Evolutionary conservation across 2,888 invertebrate genomes (phyloP).

Genomic region (Ichneumoninae sp.): DNA sequence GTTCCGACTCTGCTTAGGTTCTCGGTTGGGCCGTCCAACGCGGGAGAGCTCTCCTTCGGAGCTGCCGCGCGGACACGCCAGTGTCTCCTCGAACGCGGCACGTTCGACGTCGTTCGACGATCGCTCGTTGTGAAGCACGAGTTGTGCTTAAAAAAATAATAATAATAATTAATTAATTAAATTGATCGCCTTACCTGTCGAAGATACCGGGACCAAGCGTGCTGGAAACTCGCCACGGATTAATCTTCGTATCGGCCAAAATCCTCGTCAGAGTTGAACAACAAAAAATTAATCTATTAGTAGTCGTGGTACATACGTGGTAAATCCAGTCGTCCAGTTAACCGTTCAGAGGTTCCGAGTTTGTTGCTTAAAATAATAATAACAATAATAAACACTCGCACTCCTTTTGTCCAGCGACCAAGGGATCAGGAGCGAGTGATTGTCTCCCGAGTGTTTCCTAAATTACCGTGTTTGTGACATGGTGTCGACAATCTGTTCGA

Average conservation of each 20-base stretch:
- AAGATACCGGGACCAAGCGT: not conserved
- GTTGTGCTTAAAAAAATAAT: not conserved
- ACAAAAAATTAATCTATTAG: not conserved
- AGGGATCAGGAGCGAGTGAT: not conserved
- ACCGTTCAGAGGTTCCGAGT: not conserved
- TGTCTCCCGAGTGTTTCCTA: not conserved
- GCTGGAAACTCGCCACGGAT: not conserved
- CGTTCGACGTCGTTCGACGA: conserved; percentile 69
- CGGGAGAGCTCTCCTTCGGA: conserved; percentile 69
- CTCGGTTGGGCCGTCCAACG: conserved; percentile 65
- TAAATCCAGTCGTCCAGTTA: not conserved
- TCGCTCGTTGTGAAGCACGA: conserved; percentile 5
- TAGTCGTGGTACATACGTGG: conserved; percentile 4
- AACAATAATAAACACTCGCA: not conserved
- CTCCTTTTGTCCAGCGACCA: not conserved
- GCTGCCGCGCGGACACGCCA: conserved; percentile 67
- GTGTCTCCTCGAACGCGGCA: conserved; percentile 77
- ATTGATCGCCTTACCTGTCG: not conserved
- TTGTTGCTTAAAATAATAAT: not conserved
- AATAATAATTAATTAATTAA: not conserved
- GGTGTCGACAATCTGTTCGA: not conserved
- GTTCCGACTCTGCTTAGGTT: conserved; percentile 55
- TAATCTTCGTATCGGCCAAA: not conserved
- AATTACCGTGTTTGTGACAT: not conserved
- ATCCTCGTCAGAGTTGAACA: not conserved